Conservation (phyloP, 2,113 vertebrate genomes). For the Ceratotherium simum region DNA sequence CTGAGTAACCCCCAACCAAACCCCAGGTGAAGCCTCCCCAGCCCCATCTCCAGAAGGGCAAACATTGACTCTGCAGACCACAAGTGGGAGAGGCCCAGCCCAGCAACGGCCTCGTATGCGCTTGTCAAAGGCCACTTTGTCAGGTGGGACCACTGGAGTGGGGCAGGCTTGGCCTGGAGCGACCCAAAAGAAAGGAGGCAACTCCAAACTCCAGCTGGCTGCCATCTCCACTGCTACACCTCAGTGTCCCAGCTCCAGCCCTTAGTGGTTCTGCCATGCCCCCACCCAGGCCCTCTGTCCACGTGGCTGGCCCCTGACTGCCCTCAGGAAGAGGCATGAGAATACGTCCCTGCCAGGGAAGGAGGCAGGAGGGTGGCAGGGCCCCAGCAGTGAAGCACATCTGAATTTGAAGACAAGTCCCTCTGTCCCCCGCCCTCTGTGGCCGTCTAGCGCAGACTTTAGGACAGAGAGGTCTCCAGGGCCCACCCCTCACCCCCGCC, state of each 20-base stretch:
- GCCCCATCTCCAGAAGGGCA: not conserved
- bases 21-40: not conserved
- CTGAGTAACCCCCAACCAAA: not conserved
- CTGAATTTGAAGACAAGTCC: not conserved
- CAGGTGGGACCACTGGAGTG: not conserved
- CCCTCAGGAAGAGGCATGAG: not conserved
- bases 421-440: not conserved
- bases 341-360: not conserved
- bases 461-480: not conserved
- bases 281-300: not conserved
- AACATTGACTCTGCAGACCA: not conserved
- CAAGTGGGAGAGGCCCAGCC: not conserved
- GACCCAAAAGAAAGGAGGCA: not conserved
- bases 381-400: not conserved
- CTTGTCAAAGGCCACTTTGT: not conserved
- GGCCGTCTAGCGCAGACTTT: not conserved
- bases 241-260: not conserved
- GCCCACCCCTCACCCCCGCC: not conserved
- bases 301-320: not conserved
- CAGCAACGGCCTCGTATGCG: not conserved
- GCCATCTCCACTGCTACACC: not conserved
- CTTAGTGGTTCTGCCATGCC: rapidly evolving
- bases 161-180: not conserved
- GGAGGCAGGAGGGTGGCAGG: not conserved
- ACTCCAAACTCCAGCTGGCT: not conserved